A percentile compares a stretch with the other conserved stretches of the same genome.
Conservation (phyloP, 1,140 invertebrate genomes). For the Anastatus disparis region DNA sequence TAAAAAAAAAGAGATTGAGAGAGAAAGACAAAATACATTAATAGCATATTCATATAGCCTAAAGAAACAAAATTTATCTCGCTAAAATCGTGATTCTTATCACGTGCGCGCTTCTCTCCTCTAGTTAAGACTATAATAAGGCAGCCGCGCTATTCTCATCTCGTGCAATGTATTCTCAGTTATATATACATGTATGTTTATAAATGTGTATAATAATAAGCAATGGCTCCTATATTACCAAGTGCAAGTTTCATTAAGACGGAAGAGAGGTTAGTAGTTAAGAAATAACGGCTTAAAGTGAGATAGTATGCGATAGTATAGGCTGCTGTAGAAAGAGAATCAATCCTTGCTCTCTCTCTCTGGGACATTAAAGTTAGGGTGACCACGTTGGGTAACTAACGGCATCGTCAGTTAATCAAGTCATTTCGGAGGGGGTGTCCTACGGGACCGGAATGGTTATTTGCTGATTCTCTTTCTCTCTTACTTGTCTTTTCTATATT, state of each 20-base stretch:
- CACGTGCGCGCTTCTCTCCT: not conserved
- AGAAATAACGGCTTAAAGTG: not conserved
- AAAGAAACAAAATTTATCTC: constrained; percentile 13
- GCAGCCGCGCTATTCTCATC: not conserved
- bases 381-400: constrained; percentile 62
- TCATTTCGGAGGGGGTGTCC: constrained; percentile 64
- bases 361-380: constrained; percentile 48
- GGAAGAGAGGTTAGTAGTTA: not conserved
- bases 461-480: constrained; percentile 42
- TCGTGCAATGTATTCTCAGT: not conserved
- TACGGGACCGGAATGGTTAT: constrained; percentile 57
- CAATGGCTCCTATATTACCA: no score
- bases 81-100: not conserved
- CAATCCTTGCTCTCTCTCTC: constrained; percentile 42
- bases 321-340: no score
- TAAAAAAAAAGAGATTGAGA: not conserved
- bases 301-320: no score
- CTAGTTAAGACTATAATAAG: not conserved
- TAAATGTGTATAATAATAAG: not conserved
- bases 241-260: constrained; percentile 7
- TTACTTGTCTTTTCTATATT: constrained; percentile 19
- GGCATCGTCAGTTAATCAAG: constrained; percentile 67
- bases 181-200: constrained; percentile 5
- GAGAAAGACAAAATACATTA: not conserved
- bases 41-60: constrained; percentile 6